phyloP scores from a whole-genome alignment of 2,113 vertebrate genomes.

The Osmerus mordax region DNA sequence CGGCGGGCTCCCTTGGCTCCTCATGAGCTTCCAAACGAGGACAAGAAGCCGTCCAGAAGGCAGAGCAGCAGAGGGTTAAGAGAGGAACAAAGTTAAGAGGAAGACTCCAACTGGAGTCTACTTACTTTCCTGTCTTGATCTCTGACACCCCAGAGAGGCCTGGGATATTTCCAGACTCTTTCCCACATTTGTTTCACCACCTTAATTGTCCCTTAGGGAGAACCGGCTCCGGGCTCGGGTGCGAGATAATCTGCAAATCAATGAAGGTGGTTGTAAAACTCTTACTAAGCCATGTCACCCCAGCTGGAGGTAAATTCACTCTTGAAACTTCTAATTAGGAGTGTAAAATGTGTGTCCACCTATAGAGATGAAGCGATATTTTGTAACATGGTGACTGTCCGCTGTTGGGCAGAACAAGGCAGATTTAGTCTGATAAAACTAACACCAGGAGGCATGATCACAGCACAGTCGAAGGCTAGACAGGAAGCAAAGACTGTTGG shows the following conservation, averaged over 20 bases:
- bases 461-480: too few species aligned
- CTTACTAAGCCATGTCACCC: constrained; percentile 83
- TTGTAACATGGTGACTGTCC: not conserved
- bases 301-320: constrained; percentile 84
- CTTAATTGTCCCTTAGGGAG: constrained; percentile 68
- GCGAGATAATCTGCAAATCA: constrained; percentile 86
- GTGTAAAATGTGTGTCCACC: constrained; percentile 2
- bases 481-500: too few species aligned
- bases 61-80: constrained; percentile 3
- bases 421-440: too few species aligned
- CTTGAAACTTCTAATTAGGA: constrained; percentile 52
- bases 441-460: too few species aligned
- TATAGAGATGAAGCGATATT: constrained; percentile 3
- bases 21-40: not conserved
- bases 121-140: constrained; percentile 1
- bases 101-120: not conserved
- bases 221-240: constrained; percentile 65
- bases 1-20: not conserved
- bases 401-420: not conserved
- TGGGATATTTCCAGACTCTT: constrained; percentile 73
- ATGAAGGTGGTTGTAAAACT: constrained; percentile 84
- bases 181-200: constrained; percentile 80
- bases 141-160: constrained; percentile 22
- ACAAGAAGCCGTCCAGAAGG: not conserved
- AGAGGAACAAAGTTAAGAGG: constrained; percentile 2